Evolutionary conservation across 2,113 vertebrate genomes (phyloP).

Genomic region (Toxostoma redivivum): DNA sequence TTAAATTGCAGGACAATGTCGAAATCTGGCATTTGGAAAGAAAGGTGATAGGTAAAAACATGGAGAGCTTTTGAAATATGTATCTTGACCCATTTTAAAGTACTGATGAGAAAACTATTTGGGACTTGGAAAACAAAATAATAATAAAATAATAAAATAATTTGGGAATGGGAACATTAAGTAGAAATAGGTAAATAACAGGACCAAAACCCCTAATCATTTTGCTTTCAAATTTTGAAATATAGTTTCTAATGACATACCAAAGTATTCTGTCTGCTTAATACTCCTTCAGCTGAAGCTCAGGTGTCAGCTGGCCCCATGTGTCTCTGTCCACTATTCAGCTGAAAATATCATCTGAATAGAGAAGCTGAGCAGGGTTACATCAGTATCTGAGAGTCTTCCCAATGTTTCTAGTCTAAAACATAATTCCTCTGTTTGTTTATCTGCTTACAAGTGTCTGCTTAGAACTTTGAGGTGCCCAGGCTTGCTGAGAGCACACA

Average conservation of each 20-base stretch:
- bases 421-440: neutral
- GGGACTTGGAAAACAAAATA: neutral
- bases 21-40: neutral
- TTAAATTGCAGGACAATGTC: neutral
- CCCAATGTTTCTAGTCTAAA: neutral
- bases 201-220: fast-evolving
- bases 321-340: neutral
- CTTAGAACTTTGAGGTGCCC: neutral
- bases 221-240: neutral
- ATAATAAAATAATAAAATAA: neutral
- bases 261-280: neutral
- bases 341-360: neutral
- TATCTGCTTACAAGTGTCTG: neutral
- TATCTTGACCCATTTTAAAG: neutral
- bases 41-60: neutral
- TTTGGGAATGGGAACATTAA: neutral
- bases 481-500: neutral
- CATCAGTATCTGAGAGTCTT: neutral
- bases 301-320: neutral
- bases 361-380: neutral
- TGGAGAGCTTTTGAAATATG: neutral
- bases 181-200: neutral
- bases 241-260: neutral
- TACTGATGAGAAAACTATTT: neutral
- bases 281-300: neutral